Base-by-base conservation (phyloP, 1,140 invertebrate species). In the Drosophila rufa region DNA sequence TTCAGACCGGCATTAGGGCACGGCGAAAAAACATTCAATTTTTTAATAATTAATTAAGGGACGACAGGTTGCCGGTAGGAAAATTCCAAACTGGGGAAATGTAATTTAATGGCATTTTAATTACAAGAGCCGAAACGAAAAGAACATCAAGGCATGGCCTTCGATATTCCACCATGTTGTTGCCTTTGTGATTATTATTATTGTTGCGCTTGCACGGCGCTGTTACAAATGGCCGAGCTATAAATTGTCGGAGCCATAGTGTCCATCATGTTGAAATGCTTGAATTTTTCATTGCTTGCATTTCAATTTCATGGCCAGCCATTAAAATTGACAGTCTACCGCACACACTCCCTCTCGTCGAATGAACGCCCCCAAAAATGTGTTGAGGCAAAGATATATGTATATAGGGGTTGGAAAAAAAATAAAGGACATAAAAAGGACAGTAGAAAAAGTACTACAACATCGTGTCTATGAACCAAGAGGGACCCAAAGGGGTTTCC, bases 231-330 rank as follows among this genome's bases (percentile, higher is more conserved):
- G 83, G 43, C n/a, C 60, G 55, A 66, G 66, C 69, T 76, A 89
- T 90, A 89, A 89, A 89, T 89, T 90, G 87, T 67, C 82, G 51
- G 43, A 60, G 47, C 65, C 71, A 65, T 70, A 66, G 85, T 89
- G 84, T 89, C 85, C 85, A 90, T 89, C 85, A 90, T 84, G 85
- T 79, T 89, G 85, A 89, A 89, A 89, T 80, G 85, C 80, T 81
- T 90, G 66, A 80, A 89, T 84, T 90, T 89, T 90, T 79, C 85
- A 89, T 89, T 69, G 85, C 80, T 78, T 81, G 84, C 84, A 89
- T 84, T 90, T 84, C 84, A 81, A 75, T 89, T 89, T 89, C 81
- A 89, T 89, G 84, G 85, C 77, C 80, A 69, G 55, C 80, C 85
- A 89, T 89, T 90, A 84, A 90, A 84, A 89, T 81, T 90, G 85